Evolutionary conservation across 2,797 vertebrate genomes (phyloP), one percentile per base, ranked within the genome.

Genomic region (Sebastes kiyomatsui): DNA sequence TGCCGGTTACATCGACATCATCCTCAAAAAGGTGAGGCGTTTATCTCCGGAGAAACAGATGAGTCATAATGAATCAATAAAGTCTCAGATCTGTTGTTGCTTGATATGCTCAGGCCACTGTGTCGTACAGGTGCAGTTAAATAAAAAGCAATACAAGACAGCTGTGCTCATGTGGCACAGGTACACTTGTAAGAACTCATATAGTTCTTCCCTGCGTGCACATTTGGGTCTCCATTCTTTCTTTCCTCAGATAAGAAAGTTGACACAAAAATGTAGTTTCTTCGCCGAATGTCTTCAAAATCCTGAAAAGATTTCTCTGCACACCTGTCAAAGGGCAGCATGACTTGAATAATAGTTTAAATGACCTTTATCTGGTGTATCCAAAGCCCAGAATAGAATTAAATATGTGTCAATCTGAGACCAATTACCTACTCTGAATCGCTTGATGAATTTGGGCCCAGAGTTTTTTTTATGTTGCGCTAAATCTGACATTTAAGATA

Each of bases 1-100:
- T 82, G 98, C 99, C 28, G 99, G 99, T 81, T 99, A 99, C 92
- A 99, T 99, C 62, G 99, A 99, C 92, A 99, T 99, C 92, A 99
- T 99, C 92, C 97, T 99, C 32, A 99, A 99, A 92, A 99, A 99
- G 97, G 99, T 98, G 85, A 92, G 83, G 33, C 67, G 5, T 72
- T 72, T 38, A 59, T 84, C 79, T 81, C 59, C 18, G 30, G 74
- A 67, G 78, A 75, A 28, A 1, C 32, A n/a, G n/a, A 67, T 84
- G 33, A 84, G 66, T 82, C 70, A 65, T 49, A 18, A 46, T 32
- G 28, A 70, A 81, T 83, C 59, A 38, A 80, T 60, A 11, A 49
- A 56, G 23, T 69, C 58, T 82, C 66, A 42, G 62, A 74, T 81
- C 54, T 72, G 61, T 42, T 67, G 54, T 71, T 58, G 77, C 23